Evolutionary conservation across 2,888 invertebrate genomes (phyloP).

Genomic region (Eristalis arbustorum): DNA sequence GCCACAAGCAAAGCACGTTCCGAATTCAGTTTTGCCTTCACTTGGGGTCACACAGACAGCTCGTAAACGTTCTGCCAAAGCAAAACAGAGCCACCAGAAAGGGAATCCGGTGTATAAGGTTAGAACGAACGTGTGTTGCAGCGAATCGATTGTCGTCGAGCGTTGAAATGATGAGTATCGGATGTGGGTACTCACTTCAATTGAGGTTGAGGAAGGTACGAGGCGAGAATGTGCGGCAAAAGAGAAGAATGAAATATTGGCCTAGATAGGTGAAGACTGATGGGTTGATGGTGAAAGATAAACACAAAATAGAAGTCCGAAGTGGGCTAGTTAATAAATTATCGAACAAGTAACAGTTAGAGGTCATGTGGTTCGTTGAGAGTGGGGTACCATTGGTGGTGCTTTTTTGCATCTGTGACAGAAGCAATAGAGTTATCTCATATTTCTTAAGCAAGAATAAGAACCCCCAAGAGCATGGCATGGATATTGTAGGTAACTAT

Average conservation of each 20-base stretch:
- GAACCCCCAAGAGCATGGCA: too few species aligned
- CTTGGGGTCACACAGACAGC: conserved; percentile 13
- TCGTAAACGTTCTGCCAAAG: conserved; percentile 28
- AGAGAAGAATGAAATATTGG: not conserved
- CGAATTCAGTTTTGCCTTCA: conserved; percentile 54
- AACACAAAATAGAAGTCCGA: not conserved
- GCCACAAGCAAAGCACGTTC: conserved; percentile 59
- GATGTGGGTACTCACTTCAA: conserved; percentile 19
- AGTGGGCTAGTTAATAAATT: not conserved
- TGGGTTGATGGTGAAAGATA: not conserved
- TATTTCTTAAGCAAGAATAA: too few species aligned
- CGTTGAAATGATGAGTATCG: conserved; percentile 41
- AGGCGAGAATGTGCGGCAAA: not conserved
- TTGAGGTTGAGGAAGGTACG: conserved; percentile 27
- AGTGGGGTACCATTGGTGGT: too few species aligned
- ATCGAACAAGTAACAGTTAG: not conserved
- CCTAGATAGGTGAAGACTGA: not conserved
- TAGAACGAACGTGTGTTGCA: conserved; percentile 20
- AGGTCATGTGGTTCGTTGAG: not conserved
- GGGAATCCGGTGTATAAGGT: conserved; percentile 10
- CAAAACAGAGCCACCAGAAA: conserved; percentile 31
- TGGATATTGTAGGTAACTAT: too few species aligned
- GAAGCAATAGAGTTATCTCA: too few species aligned
- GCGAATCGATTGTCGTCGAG: conserved; percentile 29
- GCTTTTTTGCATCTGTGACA: too few species aligned